A percentile compares a stretch with the other conserved stretches of the same genome.
Conservation (phyloP, 2,888 invertebrate genomes). For the Chrysodeixis includens region DNA sequence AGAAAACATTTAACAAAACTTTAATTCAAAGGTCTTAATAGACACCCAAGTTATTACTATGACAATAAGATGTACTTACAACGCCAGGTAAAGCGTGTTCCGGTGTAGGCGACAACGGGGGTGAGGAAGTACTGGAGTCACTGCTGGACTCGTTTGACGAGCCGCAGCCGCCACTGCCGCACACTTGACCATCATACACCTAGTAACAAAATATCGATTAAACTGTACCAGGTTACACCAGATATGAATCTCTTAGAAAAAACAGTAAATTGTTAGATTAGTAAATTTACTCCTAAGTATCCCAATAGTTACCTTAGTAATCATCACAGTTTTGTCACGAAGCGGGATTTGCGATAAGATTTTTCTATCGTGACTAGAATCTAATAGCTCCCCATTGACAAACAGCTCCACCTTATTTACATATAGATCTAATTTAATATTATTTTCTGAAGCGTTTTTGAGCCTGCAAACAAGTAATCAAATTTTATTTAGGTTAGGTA, state of each 20-base stretch:
- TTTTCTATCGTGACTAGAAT: slow-evolving; percentile 96
- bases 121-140: slow-evolving; percentile 98
- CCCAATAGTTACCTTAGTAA: slow-evolving; percentile 80
- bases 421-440: slow-evolving; percentile 97
- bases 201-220: slow-evolving; percentile 46
- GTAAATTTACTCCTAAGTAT: no score
- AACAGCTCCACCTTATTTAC: slow-evolving; percentile 97
- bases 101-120: slow-evolving; percentile 95
- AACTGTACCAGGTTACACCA: not conserved
- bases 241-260: no score
- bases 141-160: slow-evolving; percentile 95
- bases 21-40: not conserved
- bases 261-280: no score
- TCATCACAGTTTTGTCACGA: slow-evolving; percentile 95
- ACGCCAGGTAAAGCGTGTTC: slow-evolving; percentile 97
- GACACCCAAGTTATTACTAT: not conserved
- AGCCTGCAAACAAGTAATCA: slow-evolving; percentile 74
- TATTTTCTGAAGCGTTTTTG: slow-evolving; percentile 83
- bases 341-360: slow-evolving; percentile 95
- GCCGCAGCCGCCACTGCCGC: slow-evolving; percentile 85
- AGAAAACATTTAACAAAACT: slow-evolving; percentile 55
- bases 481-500: not conserved
- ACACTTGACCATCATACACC: slow-evolving; percentile 86
- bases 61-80: slow-evolving; percentile 88
- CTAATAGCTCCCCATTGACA: slow-evolving; percentile 96